phyloP scores from a whole-genome alignment of 2,888 invertebrate species.

The Asteroscopus sphinx region DNA sequence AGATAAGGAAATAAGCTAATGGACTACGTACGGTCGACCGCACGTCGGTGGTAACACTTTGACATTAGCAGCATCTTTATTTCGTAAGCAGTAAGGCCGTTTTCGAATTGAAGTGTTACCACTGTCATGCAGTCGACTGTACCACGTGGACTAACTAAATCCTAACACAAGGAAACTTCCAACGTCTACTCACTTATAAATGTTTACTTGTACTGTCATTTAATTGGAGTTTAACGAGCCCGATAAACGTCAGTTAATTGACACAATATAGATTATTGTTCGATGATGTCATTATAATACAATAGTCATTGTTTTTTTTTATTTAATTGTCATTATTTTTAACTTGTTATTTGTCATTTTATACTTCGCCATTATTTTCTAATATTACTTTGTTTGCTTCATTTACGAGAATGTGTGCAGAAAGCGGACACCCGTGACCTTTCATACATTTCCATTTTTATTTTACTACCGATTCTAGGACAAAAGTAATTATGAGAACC shows the following conservation, averaged over 20 bases:
- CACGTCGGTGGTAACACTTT: too few relatives aligned
- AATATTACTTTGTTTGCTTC: too few relatives aligned
- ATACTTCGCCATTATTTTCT: constrained; percentile 5
- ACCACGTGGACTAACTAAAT: not conserved
- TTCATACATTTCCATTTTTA: constrained; percentile 2
- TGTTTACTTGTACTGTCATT: constrained; percentile 8
- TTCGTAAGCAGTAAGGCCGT: too few relatives aligned
- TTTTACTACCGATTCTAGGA: not conserved
- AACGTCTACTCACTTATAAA: constrained; percentile 5
- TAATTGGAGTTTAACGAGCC: constrained; percentile 57
- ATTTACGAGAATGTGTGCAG: not conserved
- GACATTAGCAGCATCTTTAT: too few relatives aligned
- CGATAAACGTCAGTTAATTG: constrained; percentile 53
- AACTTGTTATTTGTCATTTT: not conserved
- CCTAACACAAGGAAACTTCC: constrained; percentile 6
- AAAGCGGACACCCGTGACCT: not conserved
- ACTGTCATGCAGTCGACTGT: too few relatives aligned
- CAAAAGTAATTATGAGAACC: constrained; percentile 11
- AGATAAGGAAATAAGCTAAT: too few relatives aligned
- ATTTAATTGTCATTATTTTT: too few relatives aligned
- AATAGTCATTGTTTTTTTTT: too few relatives aligned
- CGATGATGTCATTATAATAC: constrained; percentile 44
- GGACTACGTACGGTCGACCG: too few relatives aligned
- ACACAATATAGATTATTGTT: constrained; percentile 41
- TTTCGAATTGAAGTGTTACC: too few relatives aligned